phyloP scores from a whole-genome alignment of 2,888 invertebrate genomes.

The Periphyllus acericola region DNA sequence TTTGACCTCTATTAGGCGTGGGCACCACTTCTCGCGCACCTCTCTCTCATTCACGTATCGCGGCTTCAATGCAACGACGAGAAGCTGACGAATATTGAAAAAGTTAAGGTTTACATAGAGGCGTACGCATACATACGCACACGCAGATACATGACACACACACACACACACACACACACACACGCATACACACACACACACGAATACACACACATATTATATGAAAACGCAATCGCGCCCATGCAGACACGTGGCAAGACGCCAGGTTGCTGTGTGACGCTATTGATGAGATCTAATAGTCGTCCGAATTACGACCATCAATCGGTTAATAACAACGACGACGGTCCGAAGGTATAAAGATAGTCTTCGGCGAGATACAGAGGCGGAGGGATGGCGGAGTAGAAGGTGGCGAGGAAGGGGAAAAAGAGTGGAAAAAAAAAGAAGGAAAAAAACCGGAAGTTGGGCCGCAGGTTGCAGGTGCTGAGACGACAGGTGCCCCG shows the following conservation, averaged over 20 bases:
- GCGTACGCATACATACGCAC: not conserved
- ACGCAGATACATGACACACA: not conserved
- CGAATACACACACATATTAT: not conserved
- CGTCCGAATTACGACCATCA: constrained; percentile 31
- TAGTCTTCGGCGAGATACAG: not conserved
- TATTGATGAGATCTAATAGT: constrained; percentile 35
- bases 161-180: not conserved
- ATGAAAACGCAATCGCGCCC: not conserved
- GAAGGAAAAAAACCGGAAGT: constrained; percentile 57
- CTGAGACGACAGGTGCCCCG: constrained; percentile 59
- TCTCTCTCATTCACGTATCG: not conserved
- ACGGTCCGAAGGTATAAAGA: not conserved
- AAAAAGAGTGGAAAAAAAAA: not conserved
- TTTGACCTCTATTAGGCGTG: constrained; percentile 56
- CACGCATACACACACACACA: not conserved
- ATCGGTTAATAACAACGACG: constrained; percentile 17
- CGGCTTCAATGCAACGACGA: not conserved
- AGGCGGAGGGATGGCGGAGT: not conserved
- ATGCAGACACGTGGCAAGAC: constrained; percentile 23
- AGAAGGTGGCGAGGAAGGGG: not conserved
- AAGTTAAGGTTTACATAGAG: not conserved
- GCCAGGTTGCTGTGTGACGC: constrained; percentile 14
- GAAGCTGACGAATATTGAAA: not conserved
- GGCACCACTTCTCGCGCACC: constrained; percentile 29
- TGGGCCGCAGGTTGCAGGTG: constrained; percentile 60